A percentile compares a stretch with the other conserved stretches of the same genome.
Conservation (phyloP, 1,140 invertebrate genomes). For the Cydia pomonella region DNA sequence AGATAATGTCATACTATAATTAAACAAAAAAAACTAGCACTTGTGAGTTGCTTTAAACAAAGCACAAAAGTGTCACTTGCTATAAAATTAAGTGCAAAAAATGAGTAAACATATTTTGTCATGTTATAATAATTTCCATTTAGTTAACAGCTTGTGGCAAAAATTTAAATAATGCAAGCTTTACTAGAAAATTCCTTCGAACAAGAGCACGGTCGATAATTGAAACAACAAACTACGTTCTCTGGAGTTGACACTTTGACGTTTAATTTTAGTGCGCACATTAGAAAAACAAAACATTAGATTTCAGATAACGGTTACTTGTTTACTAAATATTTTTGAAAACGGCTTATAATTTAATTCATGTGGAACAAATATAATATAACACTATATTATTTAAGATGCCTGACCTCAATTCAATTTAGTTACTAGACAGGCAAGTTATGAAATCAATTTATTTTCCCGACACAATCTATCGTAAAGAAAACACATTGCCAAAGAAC, state of each 20-base stretch:
- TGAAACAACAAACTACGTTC: constrained; percentile 68
- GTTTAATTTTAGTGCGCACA: constrained; percentile 59
- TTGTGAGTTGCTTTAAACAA: too few relatives aligned
- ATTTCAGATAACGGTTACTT: constrained; percentile 41
- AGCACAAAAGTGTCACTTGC: too few relatives aligned
- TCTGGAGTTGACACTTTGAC: constrained; percentile 67
- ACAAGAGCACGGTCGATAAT: constrained; percentile 64
- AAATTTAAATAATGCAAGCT: constrained; percentile 47
- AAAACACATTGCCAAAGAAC: constrained; percentile 11
- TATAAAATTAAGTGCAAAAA: not conserved
- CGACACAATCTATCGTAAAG: constrained; percentile 1
- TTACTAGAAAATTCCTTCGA: constrained; percentile 67
- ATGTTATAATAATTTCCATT: not conserved
- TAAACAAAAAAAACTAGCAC: too few relatives aligned
- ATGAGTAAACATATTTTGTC: not conserved
- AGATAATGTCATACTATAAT: too few relatives aligned
- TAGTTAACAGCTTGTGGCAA: not conserved
- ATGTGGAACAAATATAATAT: too few relatives aligned
- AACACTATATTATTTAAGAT: too few relatives aligned
- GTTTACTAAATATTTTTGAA: not conserved
- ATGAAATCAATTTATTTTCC: not conserved
- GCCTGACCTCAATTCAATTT: too few relatives aligned
- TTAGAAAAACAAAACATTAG: constrained; percentile 41
- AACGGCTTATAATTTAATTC: too few relatives aligned
- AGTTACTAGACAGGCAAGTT: too few relatives aligned